These are phyloP conservation scores for Periophthalmodon schlosseri DNA, from an alignment of 2,113 vertebrate genomes.

Conservation along the genomic window DNA sequence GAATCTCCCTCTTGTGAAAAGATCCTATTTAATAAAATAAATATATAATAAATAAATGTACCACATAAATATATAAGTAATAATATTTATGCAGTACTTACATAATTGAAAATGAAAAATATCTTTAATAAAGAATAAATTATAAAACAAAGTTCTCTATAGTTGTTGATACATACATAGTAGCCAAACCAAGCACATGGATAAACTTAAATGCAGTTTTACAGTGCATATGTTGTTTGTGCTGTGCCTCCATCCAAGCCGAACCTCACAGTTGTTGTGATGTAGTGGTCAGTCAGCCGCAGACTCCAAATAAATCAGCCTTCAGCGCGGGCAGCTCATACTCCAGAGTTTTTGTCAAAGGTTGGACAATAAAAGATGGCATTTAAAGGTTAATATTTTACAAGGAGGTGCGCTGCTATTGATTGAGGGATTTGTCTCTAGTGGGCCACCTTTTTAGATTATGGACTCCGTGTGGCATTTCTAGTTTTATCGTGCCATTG, in stretches of 20 bases:
- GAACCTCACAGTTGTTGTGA: neutral
- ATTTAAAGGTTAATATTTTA: conserved; percentile 67
- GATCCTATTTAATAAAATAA: too few relatives aligned
- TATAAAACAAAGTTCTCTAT: too few relatives aligned
- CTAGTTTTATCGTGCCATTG: neutral
- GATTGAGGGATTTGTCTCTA: conserved; percentile 34
- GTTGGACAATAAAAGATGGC: conserved; percentile 23
- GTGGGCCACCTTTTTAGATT: conserved; percentile 20
- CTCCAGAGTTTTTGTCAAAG: conserved; percentile 8
- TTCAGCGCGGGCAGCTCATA: neutral
- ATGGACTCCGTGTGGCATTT: conserved; percentile 30
- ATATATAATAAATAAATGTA: too few relatives aligned
- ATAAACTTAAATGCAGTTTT: neutral
- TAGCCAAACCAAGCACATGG: too few relatives aligned
- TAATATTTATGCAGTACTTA: too few relatives aligned
- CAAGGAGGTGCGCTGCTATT: conserved; percentile 33
- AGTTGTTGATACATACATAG: too few relatives aligned
- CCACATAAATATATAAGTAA: too few relatives aligned
- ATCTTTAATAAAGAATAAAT: too few relatives aligned
- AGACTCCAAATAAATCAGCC: neutral
- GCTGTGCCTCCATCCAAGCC: neutral
- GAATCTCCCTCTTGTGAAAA: too few relatives aligned
- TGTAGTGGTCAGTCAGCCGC: conserved; percentile 1
- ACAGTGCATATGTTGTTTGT: neutral
- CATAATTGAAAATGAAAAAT: too few relatives aligned